Evolutionary conservation across 2,113 vertebrate genomes (phyloP), one percentile per base, ranked within the genome.

Genomic region (Picathartes gymnocephalus): DNA sequence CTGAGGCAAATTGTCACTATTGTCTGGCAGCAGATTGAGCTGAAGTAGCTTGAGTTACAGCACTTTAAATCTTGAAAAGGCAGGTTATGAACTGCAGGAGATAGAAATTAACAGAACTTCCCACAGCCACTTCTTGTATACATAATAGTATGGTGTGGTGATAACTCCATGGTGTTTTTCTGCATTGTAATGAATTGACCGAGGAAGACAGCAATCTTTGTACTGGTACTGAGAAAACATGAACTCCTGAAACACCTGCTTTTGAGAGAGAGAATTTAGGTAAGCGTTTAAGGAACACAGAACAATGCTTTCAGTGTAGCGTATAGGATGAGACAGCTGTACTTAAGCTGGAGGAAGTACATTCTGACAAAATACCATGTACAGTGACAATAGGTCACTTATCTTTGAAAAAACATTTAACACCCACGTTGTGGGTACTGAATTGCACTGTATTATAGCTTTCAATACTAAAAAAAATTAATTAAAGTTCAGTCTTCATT

Each of bases 1-100:
- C 66, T 11, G 76, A 92, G 89, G 82, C 44, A 90, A 96, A 97
- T 95, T 95, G 92, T 95, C 83, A 92, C 84, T 65, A 92, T 91
- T 97, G 93, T 97, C 93, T 95, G 60, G 81, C 37, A 92, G 64
- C 35, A 39, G 87, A 92, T 42, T 86, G 87, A 94, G 79, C 64
- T 95, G 92, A 91, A 87, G 89, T 93, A 76, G 57, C 90, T 93
- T 58, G 28, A 92, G 72, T 62, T 95, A 91, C 87, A 94, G 39
- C 81, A 60, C 47, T 93, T 96, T 94, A 96, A 96, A 94, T 96
- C 57, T 92, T 73, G 71, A 95, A 96, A 97, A 96, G 81, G 69
- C 70, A 85, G 85, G 60, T 92, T 92, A 95, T 50, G 85, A 97
- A 91, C 91, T 88, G 70, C 69, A 88, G 81, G 56, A 94, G 86